A percentile compares a stretch with the other conserved stretches of the same genome.
Evolutionary conservation across 92 coral and sea anemone genomes (phyloP).

Genomic region (Muricea muricata): DNA sequence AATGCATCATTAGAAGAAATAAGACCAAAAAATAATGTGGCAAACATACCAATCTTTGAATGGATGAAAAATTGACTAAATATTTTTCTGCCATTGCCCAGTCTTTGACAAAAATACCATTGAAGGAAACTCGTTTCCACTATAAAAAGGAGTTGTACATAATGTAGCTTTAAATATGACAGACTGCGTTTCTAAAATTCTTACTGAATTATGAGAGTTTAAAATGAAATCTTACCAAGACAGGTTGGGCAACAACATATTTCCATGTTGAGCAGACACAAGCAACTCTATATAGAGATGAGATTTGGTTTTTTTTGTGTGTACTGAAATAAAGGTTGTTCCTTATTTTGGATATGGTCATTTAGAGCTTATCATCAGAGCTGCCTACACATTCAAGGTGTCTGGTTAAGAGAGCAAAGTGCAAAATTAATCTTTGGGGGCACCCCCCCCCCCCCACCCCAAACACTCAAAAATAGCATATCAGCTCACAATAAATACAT

Average conservation of each 20-base stretch:
- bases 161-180: neutral
- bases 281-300: constrained; percentile 59
- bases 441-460: no score
- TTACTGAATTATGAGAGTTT: neutral
- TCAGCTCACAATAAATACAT: no score
- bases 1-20: neutral
- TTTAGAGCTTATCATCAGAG: no score
- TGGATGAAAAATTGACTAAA: constrained; percentile 55
- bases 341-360: no score
- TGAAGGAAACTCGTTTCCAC: constrained; percentile 74
- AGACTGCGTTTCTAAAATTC: neutral
- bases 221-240: constrained; percentile 50
- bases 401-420: no score
- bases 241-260: constrained; percentile 70
- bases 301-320: neutral
- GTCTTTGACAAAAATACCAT: constrained; percentile 56
- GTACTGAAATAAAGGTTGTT: no score
- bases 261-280: constrained; percentile 72
- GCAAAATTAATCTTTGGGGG: no score
- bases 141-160: neutral
- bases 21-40: no score
- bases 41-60: constrained; percentile 70
- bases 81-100: constrained; percentile 68
- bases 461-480: no score
- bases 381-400: no score